Evolutionary conservation across 1,140 invertebrate species (phyloP).

Genomic region (Gryllus bimaculatus): DNA sequence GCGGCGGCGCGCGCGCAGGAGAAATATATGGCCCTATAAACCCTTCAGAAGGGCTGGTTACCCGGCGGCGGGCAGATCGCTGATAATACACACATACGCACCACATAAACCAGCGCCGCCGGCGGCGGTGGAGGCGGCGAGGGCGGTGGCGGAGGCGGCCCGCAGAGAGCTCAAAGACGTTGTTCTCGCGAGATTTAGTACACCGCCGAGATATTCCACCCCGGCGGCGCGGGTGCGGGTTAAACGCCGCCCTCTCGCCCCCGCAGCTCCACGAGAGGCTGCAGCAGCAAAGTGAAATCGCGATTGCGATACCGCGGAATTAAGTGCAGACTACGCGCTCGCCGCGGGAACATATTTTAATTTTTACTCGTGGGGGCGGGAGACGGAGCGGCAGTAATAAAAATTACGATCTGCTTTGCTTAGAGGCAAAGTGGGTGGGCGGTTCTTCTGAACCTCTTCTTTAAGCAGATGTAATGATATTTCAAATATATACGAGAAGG

Average conservation of each 20-base stretch:
- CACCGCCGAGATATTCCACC: not conserved
- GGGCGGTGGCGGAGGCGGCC: too few species aligned
- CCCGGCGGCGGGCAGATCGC: conserved; percentile 1
- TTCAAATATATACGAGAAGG: too few species aligned
- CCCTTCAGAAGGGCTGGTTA: conserved; percentile 2
- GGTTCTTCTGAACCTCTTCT: rapidly evolving
- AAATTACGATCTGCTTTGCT: not conserved
- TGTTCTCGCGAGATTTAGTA: not conserved
- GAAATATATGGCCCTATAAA: conserved; percentile 1
- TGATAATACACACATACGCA: conserved; percentile 4
- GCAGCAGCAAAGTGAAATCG: not conserved
- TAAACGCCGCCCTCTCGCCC: not conserved
- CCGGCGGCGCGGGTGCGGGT: not conserved
- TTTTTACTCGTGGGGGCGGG: not conserved
- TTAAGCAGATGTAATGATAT: too few species aligned
- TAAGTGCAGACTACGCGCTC: not conserved
- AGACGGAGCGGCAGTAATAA: not conserved
- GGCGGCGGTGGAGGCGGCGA: not conserved
- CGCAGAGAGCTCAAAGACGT: not conserved
- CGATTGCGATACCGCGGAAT: not conserved
- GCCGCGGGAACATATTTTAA: not conserved
- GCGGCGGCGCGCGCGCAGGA: not conserved
- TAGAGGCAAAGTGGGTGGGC: too few species aligned
- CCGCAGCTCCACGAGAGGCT: not conserved
- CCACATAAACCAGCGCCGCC: not conserved